These are phyloP conservation scores for Scrobipalpa atriplicella DNA, from an alignment of 2,888 invertebrate genomes.

Conservation along the genomic window DNA sequence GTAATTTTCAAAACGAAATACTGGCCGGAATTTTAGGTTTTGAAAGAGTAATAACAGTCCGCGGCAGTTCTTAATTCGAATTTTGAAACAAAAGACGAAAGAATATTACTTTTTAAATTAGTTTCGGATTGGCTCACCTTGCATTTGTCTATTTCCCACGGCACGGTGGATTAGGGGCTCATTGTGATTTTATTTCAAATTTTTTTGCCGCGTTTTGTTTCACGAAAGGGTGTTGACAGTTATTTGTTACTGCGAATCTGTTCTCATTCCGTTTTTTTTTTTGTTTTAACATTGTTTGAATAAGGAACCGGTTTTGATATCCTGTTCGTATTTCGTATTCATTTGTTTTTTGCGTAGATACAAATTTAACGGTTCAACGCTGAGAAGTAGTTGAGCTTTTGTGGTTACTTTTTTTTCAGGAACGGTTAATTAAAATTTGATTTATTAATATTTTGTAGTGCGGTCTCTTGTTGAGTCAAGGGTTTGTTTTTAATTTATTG, in stretches of 20 bases:
- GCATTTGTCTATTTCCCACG: constrained; percentile 80
- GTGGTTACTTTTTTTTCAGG: constrained; percentile 68
- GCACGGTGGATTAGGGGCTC: constrained; percentile 72
- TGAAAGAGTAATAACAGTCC: constrained; percentile 30
- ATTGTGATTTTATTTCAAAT: constrained; percentile 72
- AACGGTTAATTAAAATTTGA: constrained; percentile 79
- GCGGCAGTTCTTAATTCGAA: constrained; percentile 45
- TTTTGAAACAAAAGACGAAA: constrained; percentile 64
- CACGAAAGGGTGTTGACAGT: constrained; percentile 82
- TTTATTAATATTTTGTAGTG: constrained; percentile 69
- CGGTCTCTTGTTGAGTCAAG: constrained; percentile 52
- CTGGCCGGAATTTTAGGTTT: constrained; percentile 6
- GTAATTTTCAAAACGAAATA: constrained; percentile 34
- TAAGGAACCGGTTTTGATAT: constrained; percentile 74
- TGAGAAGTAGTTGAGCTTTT: constrained; percentile 66
- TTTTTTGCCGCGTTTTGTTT: constrained; percentile 74
- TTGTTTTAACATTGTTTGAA: constrained; percentile 73
- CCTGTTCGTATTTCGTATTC: constrained; percentile 70
- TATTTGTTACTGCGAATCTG: constrained; percentile 78
- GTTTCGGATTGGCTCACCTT: constrained; percentile 79
- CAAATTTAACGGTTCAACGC: constrained; percentile 78
- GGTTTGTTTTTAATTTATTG: constrained; percentile 42
- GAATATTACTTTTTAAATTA: constrained; percentile 82
- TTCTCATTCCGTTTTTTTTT: constrained; percentile 64
- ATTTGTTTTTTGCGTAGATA: constrained; percentile 62